Conservation (phyloP, 2,888 invertebrate species). For the Encarsia formosa region DNA sequence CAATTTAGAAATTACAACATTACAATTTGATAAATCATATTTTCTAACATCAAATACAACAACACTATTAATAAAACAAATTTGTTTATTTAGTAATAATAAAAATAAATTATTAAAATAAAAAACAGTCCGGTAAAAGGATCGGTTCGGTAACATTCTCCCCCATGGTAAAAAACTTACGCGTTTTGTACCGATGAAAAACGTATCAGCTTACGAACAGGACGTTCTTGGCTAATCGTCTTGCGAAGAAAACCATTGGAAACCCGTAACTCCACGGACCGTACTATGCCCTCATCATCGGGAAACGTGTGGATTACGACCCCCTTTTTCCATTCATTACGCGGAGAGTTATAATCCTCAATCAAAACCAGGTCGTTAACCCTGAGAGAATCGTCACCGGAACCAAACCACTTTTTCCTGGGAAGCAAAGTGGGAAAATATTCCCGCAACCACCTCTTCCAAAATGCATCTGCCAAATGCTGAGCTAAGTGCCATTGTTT, state of each 20-base stretch:
- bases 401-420: neutral
- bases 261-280: neutral
- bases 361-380: neutral
- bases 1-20: too few species aligned
- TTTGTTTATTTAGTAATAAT: too few species aligned
- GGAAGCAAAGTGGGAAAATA: neutral
- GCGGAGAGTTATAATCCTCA: neutral
- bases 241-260: neutral
- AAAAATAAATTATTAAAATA: too few species aligned
- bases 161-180: neutral
- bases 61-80: too few species aligned
- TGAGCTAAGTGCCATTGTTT: neutral
- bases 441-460: neutral
- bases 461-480: neutral
- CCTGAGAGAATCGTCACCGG: neutral
- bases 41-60: too few species aligned
- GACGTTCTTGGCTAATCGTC: too few species aligned
- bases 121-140: too few species aligned
- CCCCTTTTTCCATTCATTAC: neutral
- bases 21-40: too few species aligned
- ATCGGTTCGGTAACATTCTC: too few species aligned
- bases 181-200: neutral
- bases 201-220: neutral
- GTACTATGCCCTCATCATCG: neutral
- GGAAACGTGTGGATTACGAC: neutral